Conservation (phyloP, 2,113 vertebrate genomes). For the Equus quagga region DNA sequence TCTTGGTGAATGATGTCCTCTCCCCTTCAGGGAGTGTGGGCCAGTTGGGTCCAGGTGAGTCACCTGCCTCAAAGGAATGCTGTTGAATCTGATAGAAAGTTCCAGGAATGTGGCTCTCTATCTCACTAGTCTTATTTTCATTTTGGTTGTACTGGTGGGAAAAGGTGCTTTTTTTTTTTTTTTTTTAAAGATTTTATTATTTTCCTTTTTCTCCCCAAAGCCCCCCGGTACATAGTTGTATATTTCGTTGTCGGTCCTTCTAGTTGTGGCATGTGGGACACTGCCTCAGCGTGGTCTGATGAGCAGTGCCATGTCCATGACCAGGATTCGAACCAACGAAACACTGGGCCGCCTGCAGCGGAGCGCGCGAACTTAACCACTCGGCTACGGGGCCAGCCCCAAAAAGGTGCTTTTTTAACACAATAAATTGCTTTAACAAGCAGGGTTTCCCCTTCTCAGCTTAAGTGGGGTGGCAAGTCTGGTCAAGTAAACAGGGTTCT, state of each 20-base stretch:
- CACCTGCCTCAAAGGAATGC: neutral
- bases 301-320: no score
- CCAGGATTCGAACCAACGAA: no score
- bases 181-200: no score
- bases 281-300: no score
- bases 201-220: no score
- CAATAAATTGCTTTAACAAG: neutral
- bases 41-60: neutral
- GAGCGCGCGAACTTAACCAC: no score
- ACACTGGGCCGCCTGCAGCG: no score
- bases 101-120: neutral
- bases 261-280: no score
- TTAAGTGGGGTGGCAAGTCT: neutral
- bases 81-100: neutral
- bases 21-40: neutral
- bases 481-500: neutral
- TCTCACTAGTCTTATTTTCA: neutral
- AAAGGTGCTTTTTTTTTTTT: neutral
- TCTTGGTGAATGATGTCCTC: neutral
- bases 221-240: no score
- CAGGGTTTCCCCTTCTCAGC: neutral
- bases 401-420: neutral
- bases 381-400: no score
- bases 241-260: no score
- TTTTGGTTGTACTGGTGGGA: neutral